A percentile compares a stretch with the other conserved stretches of the same genome.
phyloP scores from a whole-genome alignment of 2,888 invertebrate genomes.

The Drosophila dives region DNA sequence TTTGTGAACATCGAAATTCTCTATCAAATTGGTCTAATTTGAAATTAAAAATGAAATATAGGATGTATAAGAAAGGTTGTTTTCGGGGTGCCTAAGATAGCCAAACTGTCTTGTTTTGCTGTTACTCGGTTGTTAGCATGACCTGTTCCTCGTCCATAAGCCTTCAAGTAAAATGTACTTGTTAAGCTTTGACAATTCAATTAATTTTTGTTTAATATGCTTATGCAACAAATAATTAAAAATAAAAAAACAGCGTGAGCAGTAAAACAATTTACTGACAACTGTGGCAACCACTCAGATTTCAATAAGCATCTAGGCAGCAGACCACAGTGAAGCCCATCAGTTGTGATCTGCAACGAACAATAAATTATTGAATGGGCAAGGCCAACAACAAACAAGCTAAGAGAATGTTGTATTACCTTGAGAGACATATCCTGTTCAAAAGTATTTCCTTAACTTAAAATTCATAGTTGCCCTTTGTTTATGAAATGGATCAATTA shows the following conservation, averaged over 20 bases:
- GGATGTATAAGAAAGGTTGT: neutral
- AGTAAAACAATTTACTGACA: constrained; percentile 20
- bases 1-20: neutral
- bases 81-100: neutral
- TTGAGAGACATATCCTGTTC: constrained; percentile 31
- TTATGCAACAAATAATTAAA: constrained; percentile 6
- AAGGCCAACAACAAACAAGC: constrained; percentile 34
- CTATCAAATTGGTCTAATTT: neutral
- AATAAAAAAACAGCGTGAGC: neutral
- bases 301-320: constrained; percentile 27
- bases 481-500: neutral
- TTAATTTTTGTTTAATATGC: constrained; percentile 51
- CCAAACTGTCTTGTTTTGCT: neutral
- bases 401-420: constrained; percentile 41
- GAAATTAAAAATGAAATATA: neutral
- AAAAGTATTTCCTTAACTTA: constrained; percentile 3
- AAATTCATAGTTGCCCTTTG: neutral
- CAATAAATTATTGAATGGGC: neutral
- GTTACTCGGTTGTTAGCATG: constrained; percentile 11
- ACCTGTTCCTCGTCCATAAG: constrained; percentile 29
- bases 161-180: constrained; percentile 32
- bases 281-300: constrained; percentile 16
- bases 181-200: constrained; percentile 67
- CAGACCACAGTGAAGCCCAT: constrained; percentile 41
- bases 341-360: neutral